Conservation (phyloP, 2,797 vertebrate genomes). For the Thamnophis elegans region DNA sequence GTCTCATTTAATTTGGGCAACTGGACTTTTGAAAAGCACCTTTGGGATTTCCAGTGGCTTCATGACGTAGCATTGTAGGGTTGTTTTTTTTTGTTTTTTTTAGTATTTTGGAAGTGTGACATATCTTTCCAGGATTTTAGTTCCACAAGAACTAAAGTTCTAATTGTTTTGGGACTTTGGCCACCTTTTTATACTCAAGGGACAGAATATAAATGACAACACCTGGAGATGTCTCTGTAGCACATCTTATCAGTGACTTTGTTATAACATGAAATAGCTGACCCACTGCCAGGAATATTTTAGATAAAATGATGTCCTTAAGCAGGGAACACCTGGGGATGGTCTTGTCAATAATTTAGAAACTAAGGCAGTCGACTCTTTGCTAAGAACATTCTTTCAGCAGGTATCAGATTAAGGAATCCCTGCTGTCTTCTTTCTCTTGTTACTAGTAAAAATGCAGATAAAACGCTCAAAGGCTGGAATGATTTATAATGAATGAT, state of each 20-base stretch:
- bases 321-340: neutral
- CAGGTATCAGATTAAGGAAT: neutral
- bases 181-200: neutral
- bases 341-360: neutral
- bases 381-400: neutral
- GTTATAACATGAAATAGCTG: neutral
- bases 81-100: neutral
- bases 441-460: neutral
- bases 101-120: neutral
- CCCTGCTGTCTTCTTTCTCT: neutral
- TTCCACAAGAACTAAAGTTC: neutral
- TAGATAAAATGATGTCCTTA: neutral
- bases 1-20: neutral
- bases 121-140: neutral
- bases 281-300: neutral
- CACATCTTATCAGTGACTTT: neutral
- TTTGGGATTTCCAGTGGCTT: neutral
- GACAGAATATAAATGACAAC: neutral
- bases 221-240: neutral
- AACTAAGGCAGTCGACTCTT: neutral
- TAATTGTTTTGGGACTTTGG: neutral
- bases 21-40: neutral
- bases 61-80: neutral
- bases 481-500: neutral
- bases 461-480: neutral